Evolutionary conservation across 2,888 invertebrate species (phyloP), one percentile per base, ranked within the genome.

Genomic region (Sminthurides aquaticus): DNA sequence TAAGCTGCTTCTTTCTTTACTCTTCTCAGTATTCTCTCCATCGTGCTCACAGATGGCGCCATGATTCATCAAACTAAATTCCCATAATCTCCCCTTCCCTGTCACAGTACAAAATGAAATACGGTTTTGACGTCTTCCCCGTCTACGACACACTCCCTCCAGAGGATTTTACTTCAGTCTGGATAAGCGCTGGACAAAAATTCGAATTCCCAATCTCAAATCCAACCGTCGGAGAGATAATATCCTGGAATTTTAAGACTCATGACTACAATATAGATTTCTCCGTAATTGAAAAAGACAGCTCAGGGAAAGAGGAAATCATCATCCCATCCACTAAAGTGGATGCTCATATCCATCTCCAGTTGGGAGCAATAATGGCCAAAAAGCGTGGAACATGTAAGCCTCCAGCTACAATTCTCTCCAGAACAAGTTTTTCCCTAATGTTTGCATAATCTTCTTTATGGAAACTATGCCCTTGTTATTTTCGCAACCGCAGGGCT

Each of bases 111-210:
- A 49, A 52, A 26, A 54, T 60, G 11, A 27, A 22, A 2, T 28
- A 54, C 11, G 60, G 62, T 2, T 62, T 62, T 34, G 62, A 62
- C 2, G 56, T 62, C 2, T 62, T 62, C 55, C 62, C 62, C n/a
- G 55, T 26, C 24, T 62, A 62, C 55, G 56, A 62, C 20, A 34
- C n/a, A n/a, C 55, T 62, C 25, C 43, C 55, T 5, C 34, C 54
- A 26, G 62, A 62, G 1, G 62, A 62, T 2, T 8, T 62, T 43
- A 62, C 28, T 20, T 22, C 56, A 1, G 62, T 62, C 34, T 22
- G 34, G 25, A 56, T 61, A 2, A 15, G 24, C 15, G 27, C 61
- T 2, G 61, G 61, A 15, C 52, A 54, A 22, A 54, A 54, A 54
- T 54, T n/a, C n/a, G 26, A 54, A 18, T 43, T 60, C n/a, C 49